Conservation (phyloP, 2,888 invertebrate species). For the Spatulosminthurus flaviceps region DNA sequence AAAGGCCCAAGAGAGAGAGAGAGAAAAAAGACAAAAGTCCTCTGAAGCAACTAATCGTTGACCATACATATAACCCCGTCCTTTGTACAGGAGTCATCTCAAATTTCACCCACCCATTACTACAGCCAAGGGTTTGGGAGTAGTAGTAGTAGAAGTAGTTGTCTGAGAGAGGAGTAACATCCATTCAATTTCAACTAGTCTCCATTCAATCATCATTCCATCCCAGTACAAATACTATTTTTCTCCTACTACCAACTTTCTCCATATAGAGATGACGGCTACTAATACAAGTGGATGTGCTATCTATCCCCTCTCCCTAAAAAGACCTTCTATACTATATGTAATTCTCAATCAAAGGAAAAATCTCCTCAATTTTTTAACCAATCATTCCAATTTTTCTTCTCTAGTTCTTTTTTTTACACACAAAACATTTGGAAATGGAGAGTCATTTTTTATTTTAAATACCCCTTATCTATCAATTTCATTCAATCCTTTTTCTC, state of each 20-base stretch:
- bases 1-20: background rate
- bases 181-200: slow-evolving; percentile 41
- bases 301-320: background rate
- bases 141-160: slow-evolving; percentile 15
- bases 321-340: background rate
- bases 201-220: slow-evolving; percentile 39
- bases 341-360: slow-evolving; percentile 13
- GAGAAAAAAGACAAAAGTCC: slow-evolving; percentile 26
- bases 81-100: slow-evolving; percentile 32
- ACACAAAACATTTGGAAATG: background rate
- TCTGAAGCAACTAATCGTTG: slow-evolving; percentile 40
- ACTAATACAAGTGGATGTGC: background rate
- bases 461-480: background rate
- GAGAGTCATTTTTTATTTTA: slow-evolving; percentile 16
- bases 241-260: slow-evolving; percentile 8
- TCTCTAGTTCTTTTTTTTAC: background rate
- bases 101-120: slow-evolving; percentile 39
- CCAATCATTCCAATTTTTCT: background rate
- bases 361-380: slow-evolving; percentile 7
- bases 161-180: slow-evolving; percentile 23
- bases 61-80: slow-evolving; percentile 9
- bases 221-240: no score
- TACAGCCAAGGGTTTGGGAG: background rate
- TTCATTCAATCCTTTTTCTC: background rate
- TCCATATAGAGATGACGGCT: slow-evolving; percentile 4